Base-by-base conservation (phyloP, 2,113 vertebrate species). In the Regulus satrapa region DNA sequence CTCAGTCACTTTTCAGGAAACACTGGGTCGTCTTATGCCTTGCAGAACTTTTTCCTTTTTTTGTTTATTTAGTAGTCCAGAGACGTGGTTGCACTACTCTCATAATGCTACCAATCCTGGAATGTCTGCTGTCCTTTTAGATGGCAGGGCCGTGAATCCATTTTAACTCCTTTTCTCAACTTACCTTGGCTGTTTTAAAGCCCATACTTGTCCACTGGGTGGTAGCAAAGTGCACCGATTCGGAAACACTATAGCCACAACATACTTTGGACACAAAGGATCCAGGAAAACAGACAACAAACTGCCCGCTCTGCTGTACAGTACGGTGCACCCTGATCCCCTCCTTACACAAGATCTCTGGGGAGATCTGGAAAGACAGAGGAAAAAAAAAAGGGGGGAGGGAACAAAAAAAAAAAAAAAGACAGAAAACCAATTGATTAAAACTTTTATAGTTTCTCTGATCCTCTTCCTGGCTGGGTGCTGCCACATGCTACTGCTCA, bases 211-310 rank as follows among this genome's bases (percentile, higher is more conserved):
- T 99, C 99, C 99, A 99, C 98, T 99, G 99, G 88, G 99, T 99
- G 92, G 99, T 99, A 97, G 99, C 99, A 94, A 99, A 99, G 98
- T 99, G 99, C 98, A 99, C 99, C 13, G 99, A 99, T 98, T 99
- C 99, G 4, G 99, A 99, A 95, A 99, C 99, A 83, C 99, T 99
- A 98, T 99, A 99, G 95, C 99, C 99, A 86, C 99, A 99, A 98
- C 99, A 99, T 95, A 99, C 98, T 98, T 99, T 99, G 97, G 99
- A 99, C 96, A 99, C 99, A 86, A 99, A 99, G 97, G 99, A 99
- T 76, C 99, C 99, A 9, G 99, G 99, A 97, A 99, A 99, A 97
- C 99, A 99, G 98, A 99, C 99, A 54, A 99, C 98, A 32, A 99
- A 99, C 98, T 99, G 99, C 51, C 99, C 99, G 1, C 99, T 99